Evolutionary conservation across 23 tunicate genomes (phyloP).

Genomic region (Botrylloides violaceus): DNA sequence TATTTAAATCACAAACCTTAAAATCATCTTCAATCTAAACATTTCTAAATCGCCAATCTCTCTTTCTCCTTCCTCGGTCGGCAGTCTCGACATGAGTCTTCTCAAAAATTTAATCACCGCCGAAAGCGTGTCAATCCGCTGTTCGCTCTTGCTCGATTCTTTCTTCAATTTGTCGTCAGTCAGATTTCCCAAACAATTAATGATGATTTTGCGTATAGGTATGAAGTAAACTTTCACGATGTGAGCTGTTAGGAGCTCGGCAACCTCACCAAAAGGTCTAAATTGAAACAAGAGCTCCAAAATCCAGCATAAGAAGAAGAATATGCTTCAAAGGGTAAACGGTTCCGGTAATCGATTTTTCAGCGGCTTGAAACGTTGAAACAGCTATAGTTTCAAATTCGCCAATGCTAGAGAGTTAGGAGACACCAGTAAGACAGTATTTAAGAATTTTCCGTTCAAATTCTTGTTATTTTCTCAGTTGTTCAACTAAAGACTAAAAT

Average conservation of each 20-base stretch:
- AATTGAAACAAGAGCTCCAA: not conserved
- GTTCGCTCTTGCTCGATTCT: constrained; percentile 14
- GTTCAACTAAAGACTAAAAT: too few relatives aligned
- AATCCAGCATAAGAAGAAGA: not conserved
- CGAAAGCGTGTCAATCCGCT: constrained; percentile 18
- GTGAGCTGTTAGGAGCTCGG: constrained; percentile 20
- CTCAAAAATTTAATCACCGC: constrained; percentile 15
- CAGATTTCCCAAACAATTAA: not conserved
- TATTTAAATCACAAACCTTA: constrained; percentile 7
- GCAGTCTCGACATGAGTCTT: constrained; percentile 7
- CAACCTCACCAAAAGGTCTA: constrained; percentile 22
- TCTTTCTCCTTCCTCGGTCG: constrained; percentile 18
- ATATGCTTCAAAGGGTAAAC: too few relatives aligned
- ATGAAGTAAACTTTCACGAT: not conserved
- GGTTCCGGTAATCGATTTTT: too few relatives aligned
- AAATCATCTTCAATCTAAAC: constrained; percentile 21
- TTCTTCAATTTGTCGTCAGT: constrained; percentile 25
- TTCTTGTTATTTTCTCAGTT: too few relatives aligned
- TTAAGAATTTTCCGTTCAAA: too few relatives aligned
- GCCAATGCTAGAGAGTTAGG: too few relatives aligned
- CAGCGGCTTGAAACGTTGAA: too few relatives aligned
- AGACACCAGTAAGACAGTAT: too few relatives aligned
- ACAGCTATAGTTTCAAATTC: not conserved
- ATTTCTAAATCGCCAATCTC: constrained; percentile 15
- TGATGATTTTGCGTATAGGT: constrained; percentile 8